Evolutionary conservation across 2,888 invertebrate species (phyloP).

Genomic region (Drepanosiphum platanoidis): DNA sequence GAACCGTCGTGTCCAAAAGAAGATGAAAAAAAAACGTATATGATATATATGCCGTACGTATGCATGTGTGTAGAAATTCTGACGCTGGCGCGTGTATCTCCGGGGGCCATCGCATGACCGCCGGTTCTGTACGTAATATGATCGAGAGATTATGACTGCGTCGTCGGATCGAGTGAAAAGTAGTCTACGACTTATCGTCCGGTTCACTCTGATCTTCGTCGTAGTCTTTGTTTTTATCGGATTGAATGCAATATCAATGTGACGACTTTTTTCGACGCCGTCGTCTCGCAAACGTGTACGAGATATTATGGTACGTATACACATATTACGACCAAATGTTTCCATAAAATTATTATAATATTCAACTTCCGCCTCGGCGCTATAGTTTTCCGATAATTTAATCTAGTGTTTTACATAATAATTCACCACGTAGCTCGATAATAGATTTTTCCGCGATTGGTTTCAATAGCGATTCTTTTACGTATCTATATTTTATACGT

Average conservation of each 20-base stretch:
- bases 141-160: background rate
- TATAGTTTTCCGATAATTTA: background rate
- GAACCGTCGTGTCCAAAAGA: background rate
- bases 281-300: too few relatives aligned
- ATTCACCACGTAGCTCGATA: slow-evolving; percentile 1
- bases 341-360: background rate
- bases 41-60: background rate
- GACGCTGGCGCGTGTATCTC: background rate
- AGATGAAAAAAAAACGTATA: background rate
- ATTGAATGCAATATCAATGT: background rate
- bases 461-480: slow-evolving; percentile 17
- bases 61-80: slow-evolving; percentile 6
- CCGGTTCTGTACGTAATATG: background rate
- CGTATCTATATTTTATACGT: background rate
- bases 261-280: background rate
- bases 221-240: background rate
- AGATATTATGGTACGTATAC: too few relatives aligned
- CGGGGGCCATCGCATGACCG: background rate
- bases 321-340: background rate
- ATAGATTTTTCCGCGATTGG: slow-evolving; percentile 17
- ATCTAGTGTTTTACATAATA: background rate
- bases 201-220: background rate
- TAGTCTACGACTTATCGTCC: background rate
- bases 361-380: background rate
- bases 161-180: background rate